Base-by-base conservation (phyloP, 2,113 vertebrate genomes). In the Suricata suricatta region DNA sequence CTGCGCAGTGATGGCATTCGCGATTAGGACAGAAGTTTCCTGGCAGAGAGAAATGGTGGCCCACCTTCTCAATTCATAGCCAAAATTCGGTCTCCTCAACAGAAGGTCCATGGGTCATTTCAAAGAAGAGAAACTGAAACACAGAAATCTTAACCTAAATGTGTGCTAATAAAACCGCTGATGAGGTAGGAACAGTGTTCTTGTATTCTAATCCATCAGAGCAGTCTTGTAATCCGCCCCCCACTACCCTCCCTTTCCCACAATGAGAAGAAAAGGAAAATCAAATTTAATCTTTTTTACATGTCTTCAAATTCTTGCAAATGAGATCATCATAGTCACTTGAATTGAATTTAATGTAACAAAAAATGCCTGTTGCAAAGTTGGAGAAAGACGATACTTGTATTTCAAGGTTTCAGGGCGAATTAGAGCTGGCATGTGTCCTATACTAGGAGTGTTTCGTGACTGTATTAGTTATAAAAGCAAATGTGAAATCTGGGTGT, bases 321-420 rank as follows among this genome's bases (percentile, higher is more conserved):
- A 52, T 63, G 12, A 82, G 54, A 41, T 35, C 54, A 60, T 80
- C 27, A 35, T 9, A 66, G 16, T 44, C 52, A 33, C 16, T 92
- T 74, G 50, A 68, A 25, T 57, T 79, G 44, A 7, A 81, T 14
- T 71, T 50, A 71, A 23, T 23, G 13, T 16, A 54, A 54, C 12
- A 54, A 54, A 74, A 66, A 0, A 81, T 71, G 41, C 31, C 16
- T 47, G 9, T 44, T 96, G 74, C 10, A 71, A 96, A 91, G 11
- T 72, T 74, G 15, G 14, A 90, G 31, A 21, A 76, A 89, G 52
- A 60, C 47, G 69, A 33, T 82, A 3, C 93, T 88, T 74, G 19
- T 76, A 47, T 88, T 95, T 93, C 29, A 80, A 88, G 96, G 33
- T 35, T 92, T 92, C 52, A 64, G 57, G 21, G 14, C 76, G 79